Base-by-base conservation (phyloP, 2,888 invertebrate species). In the Drosophila mulleri region DNA sequence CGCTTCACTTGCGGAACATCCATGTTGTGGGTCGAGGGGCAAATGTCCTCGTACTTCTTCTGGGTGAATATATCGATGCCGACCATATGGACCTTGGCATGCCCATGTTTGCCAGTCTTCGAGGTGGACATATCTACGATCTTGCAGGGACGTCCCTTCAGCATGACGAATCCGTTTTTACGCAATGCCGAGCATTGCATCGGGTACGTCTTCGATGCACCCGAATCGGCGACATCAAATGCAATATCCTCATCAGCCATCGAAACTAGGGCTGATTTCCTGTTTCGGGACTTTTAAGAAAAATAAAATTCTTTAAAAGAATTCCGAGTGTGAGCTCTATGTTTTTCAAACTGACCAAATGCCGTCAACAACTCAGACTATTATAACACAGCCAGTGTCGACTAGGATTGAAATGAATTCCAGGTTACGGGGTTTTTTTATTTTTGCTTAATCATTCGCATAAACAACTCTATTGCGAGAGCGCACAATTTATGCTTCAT, bases 101-200 rank as follows among this genome's bases (percentile, higher is more conserved):
- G 99, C 83, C 99, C 99, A 94, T 99, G 99, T 94, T 99, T 99
- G 90, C 99, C 99, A 91, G 99, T 99, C 95, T 99, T 99, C 59
- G 99, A 99, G 90, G 99, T 99, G 83, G 98, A 98, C 99, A 99
- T 99, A 94, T 99, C 99, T 72, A 99, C 99, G 92, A 99, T 99
- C 95, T 99, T 99, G 95, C 99, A 99, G 69, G 99, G 99, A 92
- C 98, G 97, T 79, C 96, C 95, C 94, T 99, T 99, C 90, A 99
- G 95, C 97, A 99, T 98, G 84, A 99, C 99, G 93, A 98, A 98
- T 88, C 99, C 99, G 94, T 99, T 99, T 95, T 99, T 99, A 93
- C 99, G 98, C 92, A 99, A 95, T 91, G 99, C 98, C 60, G 99
- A 99, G 93, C 99, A 99, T 94, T 99, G 99, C 96, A 97, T 97